These are phyloP conservation scores for Eremophila alpestris DNA, from an alignment of 2,797 vertebrate species.

Conservation along the genomic window DNA sequence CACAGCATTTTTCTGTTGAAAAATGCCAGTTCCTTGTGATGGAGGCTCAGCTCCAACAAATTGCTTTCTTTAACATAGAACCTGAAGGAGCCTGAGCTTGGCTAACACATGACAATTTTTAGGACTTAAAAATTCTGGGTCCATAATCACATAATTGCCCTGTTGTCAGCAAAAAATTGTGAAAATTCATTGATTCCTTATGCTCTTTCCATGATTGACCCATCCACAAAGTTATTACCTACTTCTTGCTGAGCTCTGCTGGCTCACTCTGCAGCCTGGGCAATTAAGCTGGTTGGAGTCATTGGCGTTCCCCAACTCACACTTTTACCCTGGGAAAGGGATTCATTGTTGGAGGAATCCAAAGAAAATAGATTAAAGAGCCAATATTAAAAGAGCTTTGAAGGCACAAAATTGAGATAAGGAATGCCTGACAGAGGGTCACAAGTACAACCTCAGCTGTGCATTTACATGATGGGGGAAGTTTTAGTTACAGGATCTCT, in stretches of 20 bases:
- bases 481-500: neutral
- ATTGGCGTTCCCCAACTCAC: neutral
- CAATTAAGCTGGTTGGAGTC: neutral
- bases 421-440: neutral
- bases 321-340: neutral
- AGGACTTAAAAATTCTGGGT: neutral
- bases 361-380: neutral
- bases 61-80: neutral
- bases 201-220: neutral
- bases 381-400: neutral
- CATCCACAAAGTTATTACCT: neutral
- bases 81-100: neutral
- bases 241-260: neutral
- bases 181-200: neutral
- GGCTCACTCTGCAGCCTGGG: neutral
- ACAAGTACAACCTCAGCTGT: neutral
- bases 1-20: neutral
- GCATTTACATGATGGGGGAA: fast-evolving
- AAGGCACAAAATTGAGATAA: neutral
- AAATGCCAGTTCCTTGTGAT: neutral
- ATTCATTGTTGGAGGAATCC: neutral
- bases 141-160: neutral
- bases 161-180: neutral
- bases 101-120: fast-evolving
- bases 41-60: neutral